Base-by-base conservation (phyloP, 2,113 vertebrate genomes). In the Pseudorhombus dupliciocellatus region DNA sequence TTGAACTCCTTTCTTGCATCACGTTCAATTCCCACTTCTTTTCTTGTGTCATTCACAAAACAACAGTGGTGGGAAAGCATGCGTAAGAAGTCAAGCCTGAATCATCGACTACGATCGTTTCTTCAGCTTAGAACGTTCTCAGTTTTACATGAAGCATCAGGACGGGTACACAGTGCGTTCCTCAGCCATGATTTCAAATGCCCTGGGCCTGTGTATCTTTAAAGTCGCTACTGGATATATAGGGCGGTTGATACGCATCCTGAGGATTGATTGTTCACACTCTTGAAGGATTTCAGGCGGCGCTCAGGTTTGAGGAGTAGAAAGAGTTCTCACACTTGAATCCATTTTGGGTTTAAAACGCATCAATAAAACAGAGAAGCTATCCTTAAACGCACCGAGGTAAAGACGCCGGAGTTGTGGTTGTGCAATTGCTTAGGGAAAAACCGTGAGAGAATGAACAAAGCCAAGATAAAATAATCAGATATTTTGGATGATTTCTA, bases 291-390 rank as follows among this genome's bases (percentile, higher is more conserved):
- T 40, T 31, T 51, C n/a, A 16, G 30, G 20, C 44, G 2, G 18
- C 20, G 3, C 25, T 50, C n/a, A 15, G 40, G 11, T 56, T 24
- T 25, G 22, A 16, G 55, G 26, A 57, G 25, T 26, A 28, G 3
- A 51, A 66, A 52, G 58, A 34, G 62, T 58, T 52, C 24, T 21
- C 30, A 65, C 53, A 65, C 58, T 70, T 28, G 46, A n/a, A 48
- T 48, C 46, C 7, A n/a, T 48, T 6, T 48, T n/a, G 46, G 46
- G 20, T 48, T n/a, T n/a, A n/a, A 48, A 48, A 48, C 0, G 16
- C 20, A 4, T 48, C 46, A n/a, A 48, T 48, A n/a, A 48, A n/a
- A n/a, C 18, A 15, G 20, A 14, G 44, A 48, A 16, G 4, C 40
- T 42, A 5, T 42, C 40, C 40, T 42, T n/a, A 48, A 48, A 48